Conservation (phyloP, 2,797 vertebrate genomes). For the Sylvilagus floridanus region DNA sequence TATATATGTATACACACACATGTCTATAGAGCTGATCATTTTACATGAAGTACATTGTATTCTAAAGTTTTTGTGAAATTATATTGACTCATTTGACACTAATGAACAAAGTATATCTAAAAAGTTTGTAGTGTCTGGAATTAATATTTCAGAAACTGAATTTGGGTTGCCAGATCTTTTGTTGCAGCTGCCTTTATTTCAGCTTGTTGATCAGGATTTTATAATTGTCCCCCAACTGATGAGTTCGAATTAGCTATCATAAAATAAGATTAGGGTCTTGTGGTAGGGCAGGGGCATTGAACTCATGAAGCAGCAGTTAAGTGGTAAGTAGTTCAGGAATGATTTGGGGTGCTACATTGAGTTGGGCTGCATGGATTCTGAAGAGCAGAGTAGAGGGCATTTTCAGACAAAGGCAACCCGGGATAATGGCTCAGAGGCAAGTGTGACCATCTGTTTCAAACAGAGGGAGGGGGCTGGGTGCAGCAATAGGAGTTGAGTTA, state of each 20-base stretch:
- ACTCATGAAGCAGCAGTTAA: background rate
- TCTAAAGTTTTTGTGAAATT: background rate
- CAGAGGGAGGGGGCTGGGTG: background rate
- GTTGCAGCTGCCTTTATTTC: background rate
- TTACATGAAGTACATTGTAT: background rate
- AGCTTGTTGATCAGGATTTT: background rate
- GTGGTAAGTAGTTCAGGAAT: background rate
- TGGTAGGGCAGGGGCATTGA: background rate
- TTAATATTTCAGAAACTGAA: constrained; percentile 22
- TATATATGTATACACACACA: background rate
- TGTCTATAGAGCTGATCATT: background rate
- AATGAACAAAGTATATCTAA: background rate
- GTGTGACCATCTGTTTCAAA: background rate
- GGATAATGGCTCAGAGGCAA: background rate
- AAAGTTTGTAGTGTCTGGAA: background rate
- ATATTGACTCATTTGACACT: background rate
- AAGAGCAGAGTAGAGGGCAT: background rate
- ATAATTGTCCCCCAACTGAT: background rate
- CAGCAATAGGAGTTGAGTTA: background rate
- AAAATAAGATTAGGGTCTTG: background rate
- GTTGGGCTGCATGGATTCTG: background rate
- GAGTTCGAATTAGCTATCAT: background rate
- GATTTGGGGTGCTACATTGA: background rate
- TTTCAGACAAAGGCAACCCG: background rate
- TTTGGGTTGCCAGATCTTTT: background rate